Evolutionary conservation across 2,888 invertebrate genomes (phyloP).

Genomic region (Argyresthia goedartella): DNA sequence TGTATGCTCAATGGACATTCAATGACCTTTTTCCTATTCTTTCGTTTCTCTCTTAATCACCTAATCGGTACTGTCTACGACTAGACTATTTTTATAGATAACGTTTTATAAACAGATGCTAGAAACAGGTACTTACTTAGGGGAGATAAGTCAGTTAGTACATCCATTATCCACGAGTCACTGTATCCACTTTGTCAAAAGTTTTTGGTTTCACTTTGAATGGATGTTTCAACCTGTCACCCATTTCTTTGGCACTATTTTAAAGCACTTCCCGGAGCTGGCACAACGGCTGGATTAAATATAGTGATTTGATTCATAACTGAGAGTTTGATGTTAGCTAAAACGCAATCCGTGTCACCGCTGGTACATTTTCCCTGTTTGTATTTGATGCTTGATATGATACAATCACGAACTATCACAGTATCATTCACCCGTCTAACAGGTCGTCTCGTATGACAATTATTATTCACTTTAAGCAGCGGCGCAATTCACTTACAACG

Average conservation of each 20-base stretch:
- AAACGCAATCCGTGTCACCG: slow-evolving; percentile 25
- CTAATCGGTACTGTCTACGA: too few species aligned
- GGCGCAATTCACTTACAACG: too few species aligned
- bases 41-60: too few species aligned
- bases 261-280: background rate
- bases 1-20: too few species aligned
- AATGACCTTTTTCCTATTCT: too few species aligned
- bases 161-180: slow-evolving; percentile 48
- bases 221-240: slow-evolving; percentile 57
- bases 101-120: too few species aligned
- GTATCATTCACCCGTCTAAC: slow-evolving; percentile 15
- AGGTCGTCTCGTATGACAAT: slow-evolving; percentile 11
- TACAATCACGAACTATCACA: slow-evolving; percentile 22
- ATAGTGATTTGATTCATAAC: slow-evolving; percentile 14
- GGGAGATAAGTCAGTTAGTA: slow-evolving; percentile 48
- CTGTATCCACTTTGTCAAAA: slow-evolving; percentile 18
- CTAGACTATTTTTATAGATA: too few species aligned
- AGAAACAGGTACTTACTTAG: slow-evolving; percentile 51
- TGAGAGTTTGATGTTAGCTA: slow-evolving; percentile 10
- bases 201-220: slow-evolving; percentile 56
- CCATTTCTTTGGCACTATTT: slow-evolving; percentile 53
- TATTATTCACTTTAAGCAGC: background rate
- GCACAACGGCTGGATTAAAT: background rate
- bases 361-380: slow-evolving; percentile 41
- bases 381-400: slow-evolving; percentile 25